phyloP scores from a whole-genome alignment of 2,113 vertebrate species.

The Syngnathus scovelli region DNA sequence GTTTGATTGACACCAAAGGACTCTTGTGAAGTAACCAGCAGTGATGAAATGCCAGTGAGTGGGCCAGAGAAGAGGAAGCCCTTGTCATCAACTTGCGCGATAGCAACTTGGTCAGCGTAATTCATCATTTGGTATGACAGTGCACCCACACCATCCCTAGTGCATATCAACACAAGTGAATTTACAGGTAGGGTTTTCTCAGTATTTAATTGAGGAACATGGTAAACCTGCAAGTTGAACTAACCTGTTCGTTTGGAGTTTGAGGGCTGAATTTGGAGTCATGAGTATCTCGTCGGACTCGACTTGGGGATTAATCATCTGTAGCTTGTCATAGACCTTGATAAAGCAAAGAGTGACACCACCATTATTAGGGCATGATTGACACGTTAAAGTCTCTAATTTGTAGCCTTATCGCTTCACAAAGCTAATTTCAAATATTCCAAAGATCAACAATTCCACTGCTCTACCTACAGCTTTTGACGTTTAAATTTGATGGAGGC shows the following conservation, averaged over 20 bases:
- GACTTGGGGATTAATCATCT: conserved; percentile 76
- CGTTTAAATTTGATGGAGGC: background rate
- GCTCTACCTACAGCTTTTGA: conserved; percentile 20
- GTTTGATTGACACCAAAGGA: conserved; percentile 75
- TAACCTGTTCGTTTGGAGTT: conserved; percentile 73
- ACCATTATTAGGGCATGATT: conserved; percentile 32
- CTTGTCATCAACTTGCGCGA: conserved; percentile 79
- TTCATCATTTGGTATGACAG: conserved; percentile 81
- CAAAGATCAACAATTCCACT: conserved; percentile 23
- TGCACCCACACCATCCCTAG: conserved; percentile 77
- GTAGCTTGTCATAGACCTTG: conserved; percentile 87
- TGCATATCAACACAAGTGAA: background rate
- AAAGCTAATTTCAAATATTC: conserved; percentile 4
- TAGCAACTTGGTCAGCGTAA: conserved; percentile 70
- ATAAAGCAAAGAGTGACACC: conserved; percentile 45
- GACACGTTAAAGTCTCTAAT: conserved; percentile 45
- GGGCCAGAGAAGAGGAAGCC: conserved; percentile 81
- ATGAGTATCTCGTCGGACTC: conserved; percentile 78
- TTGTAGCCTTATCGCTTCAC: conserved; percentile 40
- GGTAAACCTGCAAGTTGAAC: background rate
- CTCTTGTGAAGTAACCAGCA: conserved; percentile 85
- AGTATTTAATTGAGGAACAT: background rate
- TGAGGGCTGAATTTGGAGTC: conserved; percentile 71
- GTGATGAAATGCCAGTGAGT: conserved; percentile 74
- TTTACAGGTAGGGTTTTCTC: background rate